Evolutionary conservation across 1,140 invertebrate genomes (phyloP), one percentile per base, ranked within the genome.

Genomic region (Drosophila arizonae): DNA sequence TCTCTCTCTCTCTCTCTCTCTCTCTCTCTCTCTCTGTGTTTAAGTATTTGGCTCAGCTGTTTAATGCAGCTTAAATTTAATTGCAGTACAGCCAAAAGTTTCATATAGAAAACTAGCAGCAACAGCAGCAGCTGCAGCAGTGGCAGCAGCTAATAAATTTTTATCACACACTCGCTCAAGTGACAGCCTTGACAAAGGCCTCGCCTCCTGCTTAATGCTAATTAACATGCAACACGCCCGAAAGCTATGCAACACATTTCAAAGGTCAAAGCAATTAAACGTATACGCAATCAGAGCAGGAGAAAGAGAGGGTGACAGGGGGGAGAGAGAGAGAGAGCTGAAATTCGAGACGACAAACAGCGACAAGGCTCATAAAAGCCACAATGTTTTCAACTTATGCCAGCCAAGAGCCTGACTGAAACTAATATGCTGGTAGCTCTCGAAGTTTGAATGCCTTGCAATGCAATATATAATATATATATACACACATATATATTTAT

Each of bases 191-290:
- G 57, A 72, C 57, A 72, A 33, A 72, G 21, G 65, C 56, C 30
- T 43, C 67, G 64, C 55, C 51, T 26, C 28, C 77, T 84, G 74
- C 74, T 89, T 84, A 88, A 80, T 85, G 77, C 84, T 88, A 84
- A 89, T 88, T 88, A 88, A 88, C 79, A 87, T 87, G 84, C 84
- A 84, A 77, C 77, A 72, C 65, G 61, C 66, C 76, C 72, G 46
- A 79, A 39, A 79, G 84, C 84, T 88, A 60, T 89, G 71, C 77
- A 77, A 48, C 72, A 67, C 69, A 76, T 62, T 70, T 36, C 67
- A 86, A 82, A 90, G 86, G 87, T 86, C 87, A 76, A 67, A 71
- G 81, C 85, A 89, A 89, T 89, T 89, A 89, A 85, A 76, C 69
- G 65, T 72, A 57, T 71, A 73, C 82, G 69, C 50, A 52, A 30